Base-by-base conservation (phyloP, 2,797 vertebrate genomes). In the Rousettus madagascariensis region DNA sequence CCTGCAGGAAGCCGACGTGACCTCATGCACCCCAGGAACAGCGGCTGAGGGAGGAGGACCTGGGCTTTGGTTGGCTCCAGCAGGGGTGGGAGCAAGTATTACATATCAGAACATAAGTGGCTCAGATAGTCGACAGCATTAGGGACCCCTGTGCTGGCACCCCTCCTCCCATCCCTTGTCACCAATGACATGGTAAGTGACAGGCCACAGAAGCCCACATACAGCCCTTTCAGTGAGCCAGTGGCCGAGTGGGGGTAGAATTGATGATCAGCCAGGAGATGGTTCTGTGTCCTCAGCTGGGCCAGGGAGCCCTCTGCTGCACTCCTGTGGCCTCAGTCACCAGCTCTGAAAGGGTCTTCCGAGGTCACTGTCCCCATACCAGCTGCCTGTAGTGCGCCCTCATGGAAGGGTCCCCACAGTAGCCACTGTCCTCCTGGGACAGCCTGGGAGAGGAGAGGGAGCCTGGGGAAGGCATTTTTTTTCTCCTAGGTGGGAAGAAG, bases 21-120 rank as follows among this genome's bases (percentile, higher is more conserved):
- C 6, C 19, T 38, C 1, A 0, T 2, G 4, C 24, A 30, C 36
- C 17, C 30, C 36, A n/a, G 6, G 57, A 10, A 10, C 20, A 4
- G 49, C 36, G 8, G n/a, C 17, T 3, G 3, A 49, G 28, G 5
- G 8, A 53, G 16, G 51, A 88, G 4, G 22, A 30, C n/a, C 26
- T 4, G 30, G 59, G 6, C 66, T 55, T 72, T 1, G 8, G 41
- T 3, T 22, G 69, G 36, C 49, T 11, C n/a, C 24, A 15, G 68
- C 17, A 28, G 53, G n/a, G 10, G 0, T n/a, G 22, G 36, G 41
- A 74, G 46, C 4, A 22, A 43, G 43, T 22, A 71, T 78, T 69
- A 33, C 20, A 12, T 6, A 8, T 33, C 13, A 51, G 8, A 51
- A 49, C 51, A 8, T 15, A 16, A 68, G 26, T 1, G 0, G 8